Percentiles rank a stretch among this genome's conserved stretches.
Conservation (phyloP, 92 coral and sea anemone species). For the Porites rus region DNA sequence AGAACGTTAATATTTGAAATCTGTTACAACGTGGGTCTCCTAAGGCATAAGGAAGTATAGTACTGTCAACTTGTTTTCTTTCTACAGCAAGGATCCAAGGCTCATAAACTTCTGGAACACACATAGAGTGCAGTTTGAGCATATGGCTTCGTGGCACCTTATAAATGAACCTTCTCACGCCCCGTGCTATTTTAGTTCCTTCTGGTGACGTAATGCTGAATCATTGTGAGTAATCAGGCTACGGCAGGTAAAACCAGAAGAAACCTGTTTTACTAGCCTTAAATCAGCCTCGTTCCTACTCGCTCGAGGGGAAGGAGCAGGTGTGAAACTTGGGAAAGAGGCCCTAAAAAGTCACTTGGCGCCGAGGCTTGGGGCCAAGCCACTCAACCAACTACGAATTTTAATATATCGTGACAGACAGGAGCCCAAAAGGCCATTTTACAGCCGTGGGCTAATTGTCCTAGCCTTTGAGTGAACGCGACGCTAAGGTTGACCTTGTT, state of each 20-base stretch:
- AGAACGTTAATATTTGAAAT: neutral
- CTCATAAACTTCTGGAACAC: constrained; percentile 27
- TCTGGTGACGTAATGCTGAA: constrained; percentile 15
- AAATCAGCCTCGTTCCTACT: neutral
- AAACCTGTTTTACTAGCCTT: neutral
- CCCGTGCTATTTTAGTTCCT: constrained; percentile 47
- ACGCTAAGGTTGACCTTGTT: too few relatives aligned
- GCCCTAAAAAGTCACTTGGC: neutral
- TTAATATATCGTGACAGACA: too few relatives aligned
- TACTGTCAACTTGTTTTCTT: neutral
- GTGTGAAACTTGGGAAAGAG: neutral
- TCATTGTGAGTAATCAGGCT: constrained; percentile 2
- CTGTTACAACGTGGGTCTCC: neutral
- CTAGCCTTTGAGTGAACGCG: too few relatives aligned
- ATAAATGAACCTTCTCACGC: constrained; percentile 16
- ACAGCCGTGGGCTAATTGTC: too few relatives aligned
- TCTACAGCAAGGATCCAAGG: constrained; percentile 13
- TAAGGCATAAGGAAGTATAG: neutral
- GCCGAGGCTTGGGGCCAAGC: neutral
- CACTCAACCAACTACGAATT: too few relatives aligned
- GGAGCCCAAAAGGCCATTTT: too few relatives aligned
- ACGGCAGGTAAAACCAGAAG: neutral
- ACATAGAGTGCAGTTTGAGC: neutral
- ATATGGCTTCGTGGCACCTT: constrained; percentile 27
- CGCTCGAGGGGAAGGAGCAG: too few relatives aligned